Conservation (phyloP, 1,140 invertebrate species). For the Sipha flava region DNA sequence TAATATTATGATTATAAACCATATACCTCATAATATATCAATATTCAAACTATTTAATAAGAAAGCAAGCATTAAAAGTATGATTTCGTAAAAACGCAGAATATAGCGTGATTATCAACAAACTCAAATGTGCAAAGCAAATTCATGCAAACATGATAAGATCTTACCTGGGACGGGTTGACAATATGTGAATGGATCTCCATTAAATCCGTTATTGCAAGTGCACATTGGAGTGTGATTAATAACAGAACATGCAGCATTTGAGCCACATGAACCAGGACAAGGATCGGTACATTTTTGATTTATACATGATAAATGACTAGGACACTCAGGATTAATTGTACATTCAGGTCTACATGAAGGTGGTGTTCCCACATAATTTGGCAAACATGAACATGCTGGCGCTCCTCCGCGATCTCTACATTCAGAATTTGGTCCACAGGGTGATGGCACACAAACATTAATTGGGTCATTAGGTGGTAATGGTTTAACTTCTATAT, state of each 20-base stretch:
- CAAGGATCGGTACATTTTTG: constrained; percentile 49
- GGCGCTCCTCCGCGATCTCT: constrained; percentile 49
- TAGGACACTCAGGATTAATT: constrained; percentile 50
- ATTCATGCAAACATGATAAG: constrained; percentile 11
- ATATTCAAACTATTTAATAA: neutral
- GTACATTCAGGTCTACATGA: constrained; percentile 51
- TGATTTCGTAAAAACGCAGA: neutral
- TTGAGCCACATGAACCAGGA: constrained; percentile 49
- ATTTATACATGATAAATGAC: constrained; percentile 48
- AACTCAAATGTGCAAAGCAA: neutral
- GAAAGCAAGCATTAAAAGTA: neutral
- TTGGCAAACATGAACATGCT: constrained; percentile 51
- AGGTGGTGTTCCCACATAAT: constrained; percentile 50
- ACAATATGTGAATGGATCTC: constrained; percentile 53
- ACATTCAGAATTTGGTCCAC: constrained; percentile 58
- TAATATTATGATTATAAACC: neutral
- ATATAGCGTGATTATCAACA: neutral
- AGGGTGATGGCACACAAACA: constrained; percentile 55
- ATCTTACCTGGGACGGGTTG: constrained; percentile 38
- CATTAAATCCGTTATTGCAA: constrained; percentile 49
- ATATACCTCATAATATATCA: neutral
- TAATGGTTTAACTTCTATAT: constrained; percentile 33
- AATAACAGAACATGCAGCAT: constrained; percentile 48
- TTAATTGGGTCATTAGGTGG: constrained; percentile 42
- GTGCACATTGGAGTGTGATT: constrained; percentile 51